Conservation (phyloP, 2,888 invertebrate species). For the Caenorhabditis sp. region DNA sequence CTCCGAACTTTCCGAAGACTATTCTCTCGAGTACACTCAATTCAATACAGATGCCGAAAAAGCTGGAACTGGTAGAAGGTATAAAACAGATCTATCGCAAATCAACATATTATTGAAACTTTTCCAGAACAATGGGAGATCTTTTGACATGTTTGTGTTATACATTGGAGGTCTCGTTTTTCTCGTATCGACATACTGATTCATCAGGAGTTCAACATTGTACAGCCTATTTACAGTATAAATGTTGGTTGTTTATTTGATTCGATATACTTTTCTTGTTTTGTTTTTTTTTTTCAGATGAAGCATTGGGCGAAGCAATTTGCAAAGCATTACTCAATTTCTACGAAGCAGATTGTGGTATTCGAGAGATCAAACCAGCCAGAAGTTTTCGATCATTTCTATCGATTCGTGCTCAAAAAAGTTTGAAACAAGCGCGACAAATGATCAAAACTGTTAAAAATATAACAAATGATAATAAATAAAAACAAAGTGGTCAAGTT, state of each 20-base stretch:
- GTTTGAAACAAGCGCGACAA: constrained; percentile 24
- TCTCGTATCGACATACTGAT: constrained; percentile 58
- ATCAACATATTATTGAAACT: not conserved
- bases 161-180: constrained; percentile 64
- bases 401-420: constrained; percentile 26
- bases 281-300: constrained; percentile 23
- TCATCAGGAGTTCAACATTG: constrained; percentile 37
- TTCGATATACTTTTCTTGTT: not conserved
- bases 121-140: constrained; percentile 56
- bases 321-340: constrained; percentile 28
- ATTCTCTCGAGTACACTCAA: constrained; percentile 84
- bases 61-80: constrained; percentile 82
- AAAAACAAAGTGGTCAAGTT: not conserved
- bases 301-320: constrained; percentile 43
- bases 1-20: constrained; percentile 86
- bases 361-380: constrained; percentile 16
- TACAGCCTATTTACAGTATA: constrained; percentile 57
- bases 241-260: constrained; percentile 50
- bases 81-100: constrained; percentile 26
- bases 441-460: constrained; percentile 31
- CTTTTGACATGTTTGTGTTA: constrained; percentile 59
- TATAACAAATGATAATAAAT: not conserved
- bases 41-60: constrained; percentile 89
- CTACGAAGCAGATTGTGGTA: constrained; percentile 33
- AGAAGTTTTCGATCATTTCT: constrained; percentile 33